Conservation (phyloP, 2,113 vertebrate species). For the Narcine bancroftii region DNA sequence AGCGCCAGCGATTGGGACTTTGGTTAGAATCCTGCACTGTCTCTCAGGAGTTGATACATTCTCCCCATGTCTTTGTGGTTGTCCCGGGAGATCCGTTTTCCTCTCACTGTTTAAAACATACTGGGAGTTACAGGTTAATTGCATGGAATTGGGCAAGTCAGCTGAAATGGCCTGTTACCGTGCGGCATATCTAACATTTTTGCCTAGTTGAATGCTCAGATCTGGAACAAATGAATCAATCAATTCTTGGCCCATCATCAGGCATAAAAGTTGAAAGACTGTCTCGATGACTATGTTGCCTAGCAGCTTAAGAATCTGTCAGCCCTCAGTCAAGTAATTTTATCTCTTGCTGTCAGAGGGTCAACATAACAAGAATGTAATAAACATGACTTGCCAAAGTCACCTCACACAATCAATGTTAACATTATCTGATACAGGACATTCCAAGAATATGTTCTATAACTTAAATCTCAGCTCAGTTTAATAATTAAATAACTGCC, state of each 20-base stretch:
- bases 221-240: background rate
- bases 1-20: no score
- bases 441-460: background rate
- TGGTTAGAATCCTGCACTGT: no score
- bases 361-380: background rate
- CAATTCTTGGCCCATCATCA: background rate
- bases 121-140: no score
- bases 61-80: no score
- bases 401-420: background rate
- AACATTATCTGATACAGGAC: background rate
- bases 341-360: background rate
- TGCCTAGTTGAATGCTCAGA: background rate
- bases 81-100: no score
- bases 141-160: no score
- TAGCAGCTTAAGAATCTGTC: background rate
- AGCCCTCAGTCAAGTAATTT: background rate
- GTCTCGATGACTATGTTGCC: background rate
- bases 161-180: no score
- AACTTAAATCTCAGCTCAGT: background rate
- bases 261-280: background rate
- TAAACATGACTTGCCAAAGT: background rate
- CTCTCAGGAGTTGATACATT: no score
- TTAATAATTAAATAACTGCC: background rate
- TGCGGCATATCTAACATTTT: no score
- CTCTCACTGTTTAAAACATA: no score